Base-by-base conservation (phyloP, 2,888 invertebrate species). In the Melipona bicolor region DNA sequence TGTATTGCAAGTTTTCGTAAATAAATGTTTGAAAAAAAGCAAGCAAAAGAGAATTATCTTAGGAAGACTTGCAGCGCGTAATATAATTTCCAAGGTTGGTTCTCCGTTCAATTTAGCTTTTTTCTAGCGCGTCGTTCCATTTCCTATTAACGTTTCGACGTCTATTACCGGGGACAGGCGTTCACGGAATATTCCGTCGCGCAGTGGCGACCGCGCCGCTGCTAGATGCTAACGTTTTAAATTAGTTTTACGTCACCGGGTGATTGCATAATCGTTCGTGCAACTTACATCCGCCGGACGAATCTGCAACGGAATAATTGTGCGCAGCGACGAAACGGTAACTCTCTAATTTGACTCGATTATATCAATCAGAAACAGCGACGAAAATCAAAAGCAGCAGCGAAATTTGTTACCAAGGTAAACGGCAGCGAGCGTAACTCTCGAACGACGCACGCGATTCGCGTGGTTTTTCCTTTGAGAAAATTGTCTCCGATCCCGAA, bases 211-310 rank as follows among this genome's bases (percentile, higher is more conserved):
- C 61, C 52, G 69, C 61, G 36, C 50, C 64, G 69, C 56, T 56
- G 56, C n/a, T n/a, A 64, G 69, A 67, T 36, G 72, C 78, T 83
- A 75, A 83, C 62, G 78, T 84, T 84, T 84, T 78, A 78, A 79
- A 84, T 84, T 84, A 84, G 83, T 84, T 83, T 77, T 75, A 70
- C 76, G 72, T 84, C 78, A 74, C 67, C 67, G 43, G 43, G 61
- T 71, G 67, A 76, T 72, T 64, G 75, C 67, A 49, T 54, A 65
- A 80, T 80, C 36, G 52, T 36, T 52, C 52, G 17, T 36, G 6
- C 19, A 54, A 64, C 64, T 64, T 74, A 74, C 59, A 13, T 64
- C 24, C n/a, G 19, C 17, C 50, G 36, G 43, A 36, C 36, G n/a
- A 74, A 64, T 54, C 43, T 24, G 61, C 27, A 24, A 70, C 50